phyloP scores from a whole-genome alignment of 92 coral and sea anemone species.

The Pocillopora meandrina region DNA sequence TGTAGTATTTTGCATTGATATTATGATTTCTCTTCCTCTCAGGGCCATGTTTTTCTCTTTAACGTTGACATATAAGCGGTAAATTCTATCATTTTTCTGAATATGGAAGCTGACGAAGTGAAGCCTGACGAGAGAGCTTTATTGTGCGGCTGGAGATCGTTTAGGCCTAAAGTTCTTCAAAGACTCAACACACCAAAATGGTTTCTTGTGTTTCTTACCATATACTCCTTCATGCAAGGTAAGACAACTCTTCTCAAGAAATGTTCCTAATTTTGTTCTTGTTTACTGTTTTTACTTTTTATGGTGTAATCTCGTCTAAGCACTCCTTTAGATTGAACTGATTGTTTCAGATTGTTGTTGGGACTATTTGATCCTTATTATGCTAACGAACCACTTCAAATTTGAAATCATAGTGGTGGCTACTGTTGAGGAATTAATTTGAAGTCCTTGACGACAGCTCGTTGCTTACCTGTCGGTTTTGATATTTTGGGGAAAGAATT shows the following conservation, averaged over 20 bases:
- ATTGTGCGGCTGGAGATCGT: conserved; percentile 95
- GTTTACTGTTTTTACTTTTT: no score
- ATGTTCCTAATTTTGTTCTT: neutral
- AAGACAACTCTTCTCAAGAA: neutral
- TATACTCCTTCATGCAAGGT: conserved; percentile 99
- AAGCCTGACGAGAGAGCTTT: conserved; percentile 72
- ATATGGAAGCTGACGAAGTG: conserved; percentile 48
- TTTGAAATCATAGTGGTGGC: no score
- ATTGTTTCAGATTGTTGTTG: neutral
- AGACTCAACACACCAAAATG: conserved; percentile 97
- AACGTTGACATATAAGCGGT: neutral
- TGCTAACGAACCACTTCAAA: no score
- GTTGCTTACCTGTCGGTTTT: no score
- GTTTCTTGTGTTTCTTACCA: conserved; percentile 90
- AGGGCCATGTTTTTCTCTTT: conserved; percentile 21
- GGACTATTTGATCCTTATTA: no score
- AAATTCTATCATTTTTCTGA: neutral
- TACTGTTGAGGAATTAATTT: no score
- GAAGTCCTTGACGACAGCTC: no score
- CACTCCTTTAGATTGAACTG: neutral
- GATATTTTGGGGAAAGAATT: no score
- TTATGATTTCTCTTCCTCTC: neutral
- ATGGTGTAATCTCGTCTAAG: no score
- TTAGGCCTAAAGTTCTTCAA: conserved; percentile 88
- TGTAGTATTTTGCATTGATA: neutral